A percentile compares a stretch with the other conserved stretches of the same genome.
Evolutionary conservation across 2,113 vertebrate species (phyloP).

Genomic region (Gadus macrocephalus): DNA sequence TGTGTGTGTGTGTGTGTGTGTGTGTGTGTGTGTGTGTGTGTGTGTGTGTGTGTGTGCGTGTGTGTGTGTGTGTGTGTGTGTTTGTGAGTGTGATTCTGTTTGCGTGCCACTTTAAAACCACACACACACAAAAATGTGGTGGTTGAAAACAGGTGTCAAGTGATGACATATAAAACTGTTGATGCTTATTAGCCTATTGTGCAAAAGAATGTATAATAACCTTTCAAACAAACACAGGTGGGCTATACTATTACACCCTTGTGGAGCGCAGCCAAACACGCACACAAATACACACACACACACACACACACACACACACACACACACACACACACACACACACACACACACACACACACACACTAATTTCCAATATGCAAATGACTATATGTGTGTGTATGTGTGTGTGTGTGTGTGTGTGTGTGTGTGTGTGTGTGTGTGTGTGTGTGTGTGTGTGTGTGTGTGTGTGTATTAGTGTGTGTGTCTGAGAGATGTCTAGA

Average conservation of each 20-base stretch:
- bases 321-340: slow-evolving; percentile 16
- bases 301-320: slow-evolving; percentile 11
- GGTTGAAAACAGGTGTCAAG: slow-evolving; percentile 58
- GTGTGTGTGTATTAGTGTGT: no score
- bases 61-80: neutral
- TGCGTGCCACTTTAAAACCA: no score
- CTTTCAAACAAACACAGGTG: neutral
- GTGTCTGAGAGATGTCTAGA: no score
- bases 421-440: no score
- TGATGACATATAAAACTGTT: slow-evolving; percentile 59
- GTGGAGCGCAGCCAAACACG: neutral
- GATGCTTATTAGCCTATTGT: slow-evolving; percentile 35
- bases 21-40: slow-evolving; percentile 3
- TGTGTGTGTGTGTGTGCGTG: neutral
- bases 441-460: no score
- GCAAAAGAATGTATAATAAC: slow-evolving; percentile 45
- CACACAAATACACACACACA: neutral
- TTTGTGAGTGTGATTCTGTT: neutral
- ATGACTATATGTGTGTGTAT: no score
- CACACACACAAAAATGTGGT: slow-evolving; percentile 20
- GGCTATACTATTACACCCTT: neutral
- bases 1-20: neutral
- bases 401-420: no score
- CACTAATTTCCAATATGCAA: no score
- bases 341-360: neutral